Evolutionary conservation across 2,113 vertebrate species (phyloP), one percentile per base, ranked within the genome.

Genomic region (Heteronetta atricapilla): DNA sequence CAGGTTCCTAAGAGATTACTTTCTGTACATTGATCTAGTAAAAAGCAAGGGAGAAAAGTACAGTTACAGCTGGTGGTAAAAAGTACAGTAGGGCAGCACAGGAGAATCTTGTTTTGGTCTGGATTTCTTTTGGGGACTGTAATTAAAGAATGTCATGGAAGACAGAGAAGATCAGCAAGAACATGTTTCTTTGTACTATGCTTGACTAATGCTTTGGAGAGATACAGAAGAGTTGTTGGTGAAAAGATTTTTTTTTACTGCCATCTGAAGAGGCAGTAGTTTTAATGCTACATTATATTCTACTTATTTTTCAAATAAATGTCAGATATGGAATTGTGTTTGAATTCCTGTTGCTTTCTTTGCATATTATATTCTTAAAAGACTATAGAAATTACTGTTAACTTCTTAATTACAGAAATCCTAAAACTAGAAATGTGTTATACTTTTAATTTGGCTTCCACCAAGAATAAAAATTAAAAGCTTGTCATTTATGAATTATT

Each of bases 21-120:
- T 78, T 75, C 14, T 46, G 5, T 23, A 64, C 13, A 28, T 1
- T 60, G 23, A n/a, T 38, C 12, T 52, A 21, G 8, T 25, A 52
- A 83, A 82, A 69, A 40, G 3, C 22, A 70, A 80, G 58, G 13
- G 29, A 68, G 40, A 70, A 73, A 33, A 19, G 9, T 50, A 14
- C 1, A 1, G 67, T 53, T 58, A 19, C 6, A 56, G 25, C 16
- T 62, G 19, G 23, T 38, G 11, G 13, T 75, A 56, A 58, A 56
- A 8, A 42, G n/a, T 25, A 62, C 14, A 10, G 8, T 17, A 44
- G 20, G 63, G 7, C 0, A 1, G 11, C 19, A 46, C 18, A 55
- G 5, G 31, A 88, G 6, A 58, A 64, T 29, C 82, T 58, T 60
- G 42, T 10, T 89, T 75, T 82, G 23, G 6, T 64, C 69, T 66